Evolutionary conservation across 1,140 invertebrate genomes (phyloP).

Genomic region (Heliconius hermathena): DNA sequence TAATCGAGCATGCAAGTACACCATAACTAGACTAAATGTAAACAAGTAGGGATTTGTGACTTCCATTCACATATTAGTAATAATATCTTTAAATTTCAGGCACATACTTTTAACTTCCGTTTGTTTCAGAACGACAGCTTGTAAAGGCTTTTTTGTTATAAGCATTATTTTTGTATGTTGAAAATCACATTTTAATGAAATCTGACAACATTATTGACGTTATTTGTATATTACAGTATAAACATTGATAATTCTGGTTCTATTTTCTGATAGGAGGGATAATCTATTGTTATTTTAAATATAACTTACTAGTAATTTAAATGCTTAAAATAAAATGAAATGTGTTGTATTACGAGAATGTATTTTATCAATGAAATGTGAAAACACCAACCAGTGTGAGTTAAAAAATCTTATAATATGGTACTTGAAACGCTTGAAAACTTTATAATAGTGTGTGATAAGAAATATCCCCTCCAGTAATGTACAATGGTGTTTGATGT

Average conservation of each 20-base stretch:
- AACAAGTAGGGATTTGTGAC: conserved; percentile 53
- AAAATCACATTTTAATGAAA: not conserved
- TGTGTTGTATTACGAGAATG: not conserved
- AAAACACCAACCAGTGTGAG: not conserved
- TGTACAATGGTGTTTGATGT: conserved; percentile 1
- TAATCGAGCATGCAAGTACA: conserved; percentile 32
- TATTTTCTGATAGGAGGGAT: not conserved
- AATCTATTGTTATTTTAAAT: not conserved
- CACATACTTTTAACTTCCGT: not conserved
- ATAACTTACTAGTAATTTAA: not conserved
- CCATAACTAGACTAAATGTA: conserved; percentile 59
- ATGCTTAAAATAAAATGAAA: not conserved
- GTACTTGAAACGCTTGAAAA: conserved; percentile 1
- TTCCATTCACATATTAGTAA: conserved; percentile 5
- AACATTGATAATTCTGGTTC: not conserved
- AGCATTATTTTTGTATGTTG: not conserved
- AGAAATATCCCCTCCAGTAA: conserved; percentile 12
- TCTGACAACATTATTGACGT: not conserved
- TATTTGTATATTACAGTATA: not conserved
- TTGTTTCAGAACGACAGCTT: not conserved
- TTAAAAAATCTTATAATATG: not conserved
- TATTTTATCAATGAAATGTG: not conserved
- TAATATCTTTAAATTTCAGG: not conserved
- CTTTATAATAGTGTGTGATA: conserved; percentile 13
- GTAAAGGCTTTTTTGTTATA: not conserved